Conservation (phyloP, 2,797 vertebrate genomes). For the Chelidonichthys spinosus region DNA sequence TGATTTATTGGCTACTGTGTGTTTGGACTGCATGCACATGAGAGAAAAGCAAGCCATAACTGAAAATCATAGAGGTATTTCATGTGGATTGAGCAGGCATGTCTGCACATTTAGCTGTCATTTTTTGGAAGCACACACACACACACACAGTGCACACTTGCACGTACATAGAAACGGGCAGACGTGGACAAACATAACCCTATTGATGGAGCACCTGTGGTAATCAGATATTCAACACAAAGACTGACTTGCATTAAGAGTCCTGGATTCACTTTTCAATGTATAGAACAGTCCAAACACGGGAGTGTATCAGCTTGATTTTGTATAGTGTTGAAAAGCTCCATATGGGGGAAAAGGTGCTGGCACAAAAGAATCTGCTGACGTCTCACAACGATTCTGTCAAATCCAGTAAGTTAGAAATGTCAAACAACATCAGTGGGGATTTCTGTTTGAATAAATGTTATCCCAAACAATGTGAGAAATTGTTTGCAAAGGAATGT, state of each 20-base stretch:
- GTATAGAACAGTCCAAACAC: slow-evolving; percentile 51
- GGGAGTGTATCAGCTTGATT: slow-evolving; percentile 33
- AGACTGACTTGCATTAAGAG: slow-evolving; percentile 44
- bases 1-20: slow-evolving; percentile 71
- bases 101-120: slow-evolving; percentile 68
- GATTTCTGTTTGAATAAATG: slow-evolving; percentile 45
- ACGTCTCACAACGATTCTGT: slow-evolving; percentile 37
- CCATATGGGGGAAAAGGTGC: slow-evolving; percentile 40
- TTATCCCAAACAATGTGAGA: slow-evolving; percentile 53
- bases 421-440: slow-evolving; percentile 68
- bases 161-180: slow-evolving; percentile 28
- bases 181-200: slow-evolving; percentile 51
- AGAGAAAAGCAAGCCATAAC: slow-evolving; percentile 57
- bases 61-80: slow-evolving; percentile 75
- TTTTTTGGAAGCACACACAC: slow-evolving; percentile 34
- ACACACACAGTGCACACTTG: neutral
- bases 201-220: slow-evolving; percentile 67
- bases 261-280: slow-evolving; percentile 42
- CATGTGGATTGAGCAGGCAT: slow-evolving; percentile 71
- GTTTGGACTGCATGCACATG: slow-evolving; percentile 54
- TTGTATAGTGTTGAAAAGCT: slow-evolving; percentile 39
- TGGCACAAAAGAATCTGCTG: slow-evolving; percentile 48
- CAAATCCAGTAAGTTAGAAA: slow-evolving; percentile 40
- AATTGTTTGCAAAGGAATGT: slow-evolving; percentile 58
- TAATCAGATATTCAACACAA: slow-evolving; percentile 53